These are phyloP conservation scores for Cerastis rubricosa DNA, from an alignment of 2,888 invertebrate species.

Conservation along the genomic window DNA sequence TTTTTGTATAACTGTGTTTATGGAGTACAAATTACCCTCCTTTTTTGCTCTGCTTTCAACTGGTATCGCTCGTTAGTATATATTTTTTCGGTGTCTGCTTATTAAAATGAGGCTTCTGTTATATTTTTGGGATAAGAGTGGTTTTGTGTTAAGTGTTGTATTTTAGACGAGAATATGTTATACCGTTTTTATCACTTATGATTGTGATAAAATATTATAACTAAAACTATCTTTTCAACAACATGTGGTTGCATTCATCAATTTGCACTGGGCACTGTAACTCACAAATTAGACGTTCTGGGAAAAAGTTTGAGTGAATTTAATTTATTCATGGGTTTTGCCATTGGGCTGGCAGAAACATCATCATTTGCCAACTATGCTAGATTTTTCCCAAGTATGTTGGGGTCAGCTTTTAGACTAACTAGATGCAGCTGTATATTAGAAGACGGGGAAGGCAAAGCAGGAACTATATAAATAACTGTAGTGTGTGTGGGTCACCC, in stretches of 20 bases:
- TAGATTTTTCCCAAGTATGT: not conserved
- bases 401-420: not conserved
- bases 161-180: not conserved
- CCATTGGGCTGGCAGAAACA: not conserved
- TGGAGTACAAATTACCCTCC: constrained; percentile 69
- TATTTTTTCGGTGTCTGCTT: constrained; percentile 25
- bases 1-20: constrained; percentile 73
- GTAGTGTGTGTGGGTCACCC: too few species aligned
- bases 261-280: too few species aligned
- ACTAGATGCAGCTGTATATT: not conserved
- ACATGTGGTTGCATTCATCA: not conserved
- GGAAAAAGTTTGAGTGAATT: too few species aligned
- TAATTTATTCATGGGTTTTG: not conserved
- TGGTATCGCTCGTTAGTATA: constrained; percentile 14
- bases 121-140: constrained; percentile 24
- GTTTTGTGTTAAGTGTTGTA: not conserved
- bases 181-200: too few species aligned
- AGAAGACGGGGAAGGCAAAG: not conserved
- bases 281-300: not conserved
- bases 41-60: constrained; percentile 47
- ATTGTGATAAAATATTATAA: too few species aligned
- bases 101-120: constrained; percentile 11
- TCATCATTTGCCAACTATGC: not conserved
- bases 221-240: not conserved
- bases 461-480: too few species aligned